Evolutionary conservation across 2,113 vertebrate species (phyloP), one percentile per base, ranked within the genome.

Genomic region (Ophiodon elongatus): DNA sequence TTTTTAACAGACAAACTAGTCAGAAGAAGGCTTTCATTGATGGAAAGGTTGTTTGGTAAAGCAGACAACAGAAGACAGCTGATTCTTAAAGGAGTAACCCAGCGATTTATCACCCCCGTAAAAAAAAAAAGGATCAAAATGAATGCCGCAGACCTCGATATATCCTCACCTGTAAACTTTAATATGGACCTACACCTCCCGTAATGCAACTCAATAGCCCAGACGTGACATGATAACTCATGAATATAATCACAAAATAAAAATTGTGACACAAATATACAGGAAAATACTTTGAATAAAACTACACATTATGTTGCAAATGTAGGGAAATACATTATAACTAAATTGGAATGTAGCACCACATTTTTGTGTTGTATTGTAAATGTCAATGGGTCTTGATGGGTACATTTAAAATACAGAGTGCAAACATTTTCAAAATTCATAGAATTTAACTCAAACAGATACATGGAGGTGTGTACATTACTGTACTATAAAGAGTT

Each of bases 181-280:
- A 65, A 43, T 79, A 35, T 52, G 54, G 25, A 23, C 63, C 71
- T 52, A 45, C 27, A 56, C 14, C 64, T 69, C 65, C 83, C 45
- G 80, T 71, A 33, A 71, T 76, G 56, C 43, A 74, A 54, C 21
- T 52, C 14, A 60, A 4, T 41, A 6, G 6, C 2, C 19, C 25
- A 37, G 39, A 17, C 3, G 7, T 47, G 25, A 67, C 33, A 13
- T 59, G 15, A 43, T 59, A 17, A 43, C 52, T 7, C 54, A 13
- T n/a, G n/a, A n/a, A n/a, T 57, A 27, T 73, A 19, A 39, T 25
- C n/a, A 21, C 35, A 57, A 23, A 27, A 21, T 71, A 37, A 25
- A 19, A 29, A 19, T 3, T 19, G 14, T 37, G 50, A 19, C 45
- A 50, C 2, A 43, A 0, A 21, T 21, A 50, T 7, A 50, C 45